Evolutionary conservation across 2,888 invertebrate genomes (phyloP).

Genomic region (Elegia similella): DNA sequence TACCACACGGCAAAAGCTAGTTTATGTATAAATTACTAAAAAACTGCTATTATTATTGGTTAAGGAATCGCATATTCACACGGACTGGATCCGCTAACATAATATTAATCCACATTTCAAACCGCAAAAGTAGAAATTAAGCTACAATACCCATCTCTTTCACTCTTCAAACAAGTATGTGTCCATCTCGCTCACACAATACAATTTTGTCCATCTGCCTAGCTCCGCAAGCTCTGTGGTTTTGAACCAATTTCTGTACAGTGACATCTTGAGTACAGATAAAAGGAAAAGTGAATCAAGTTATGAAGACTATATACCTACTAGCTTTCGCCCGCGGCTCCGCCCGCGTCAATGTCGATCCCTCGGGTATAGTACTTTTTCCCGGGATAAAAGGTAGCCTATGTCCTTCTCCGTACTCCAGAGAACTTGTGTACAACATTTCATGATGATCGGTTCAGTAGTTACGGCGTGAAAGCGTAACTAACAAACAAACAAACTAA

Average conservation of each 20-base stretch:
- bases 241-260: slow-evolving; percentile 42
- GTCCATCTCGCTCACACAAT: slow-evolving; percentile 21
- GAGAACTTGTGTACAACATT: too few relatives aligned
- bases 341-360: too few relatives aligned
- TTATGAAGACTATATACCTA: background rate
- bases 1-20: too few relatives aligned
- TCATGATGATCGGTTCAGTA: too few relatives aligned
- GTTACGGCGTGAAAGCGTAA: too few relatives aligned
- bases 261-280: slow-evolving; percentile 40
- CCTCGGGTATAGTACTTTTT: too few relatives aligned
- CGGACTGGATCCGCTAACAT: slow-evolving; percentile 18
- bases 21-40: too few relatives aligned
- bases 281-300: slow-evolving; percentile 20
- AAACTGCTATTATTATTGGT: too few relatives aligned
- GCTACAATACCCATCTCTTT: slow-evolving; percentile 22
- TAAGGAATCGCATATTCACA: slow-evolving; percentile 8
- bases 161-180: slow-evolving; percentile 3
- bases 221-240: slow-evolving; percentile 49
- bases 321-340: too few relatives aligned
- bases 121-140: slow-evolving; percentile 13
- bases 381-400: too few relatives aligned
- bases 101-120: slow-evolving; percentile 16
- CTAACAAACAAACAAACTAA: too few relatives aligned
- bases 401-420: too few relatives aligned
- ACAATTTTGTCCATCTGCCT: slow-evolving; percentile 46